Evolutionary conservation across 1,140 invertebrate species (phyloP).

Genomic region (Samia ricini): DNA sequence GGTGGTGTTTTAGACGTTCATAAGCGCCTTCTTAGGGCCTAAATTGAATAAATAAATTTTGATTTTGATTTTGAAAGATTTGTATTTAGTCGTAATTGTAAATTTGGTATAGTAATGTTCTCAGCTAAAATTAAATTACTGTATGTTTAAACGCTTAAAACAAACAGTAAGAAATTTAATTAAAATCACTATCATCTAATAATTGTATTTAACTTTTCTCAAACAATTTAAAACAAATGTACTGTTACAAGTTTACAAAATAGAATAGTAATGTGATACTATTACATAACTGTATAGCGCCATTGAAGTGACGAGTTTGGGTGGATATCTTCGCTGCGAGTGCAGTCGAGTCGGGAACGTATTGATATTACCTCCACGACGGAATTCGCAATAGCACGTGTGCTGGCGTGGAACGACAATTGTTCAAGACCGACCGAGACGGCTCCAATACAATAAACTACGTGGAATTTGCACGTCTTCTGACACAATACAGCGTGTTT

Average conservation of each 20-base stretch:
- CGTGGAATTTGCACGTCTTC: slow-evolving; percentile 15
- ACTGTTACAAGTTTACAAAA: background rate
- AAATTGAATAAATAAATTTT: too few relatives aligned
- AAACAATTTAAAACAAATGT: too few relatives aligned
- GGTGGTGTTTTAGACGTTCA: too few relatives aligned
- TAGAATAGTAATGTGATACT: background rate
- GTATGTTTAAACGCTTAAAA: too few relatives aligned
- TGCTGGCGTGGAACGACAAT: slow-evolving; percentile 21
- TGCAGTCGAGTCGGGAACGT: slow-evolving; percentile 18
- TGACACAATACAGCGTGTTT: slow-evolving; percentile 11
- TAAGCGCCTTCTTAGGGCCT: too few relatives aligned
- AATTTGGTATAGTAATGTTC: too few relatives aligned
- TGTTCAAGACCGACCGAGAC: slow-evolving; percentile 24
- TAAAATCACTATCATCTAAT: too few relatives aligned
- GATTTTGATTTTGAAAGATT: too few relatives aligned
- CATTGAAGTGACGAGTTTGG: slow-evolving; percentile 11
- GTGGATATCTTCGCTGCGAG: slow-evolving; percentile 13
- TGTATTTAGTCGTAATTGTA: too few relatives aligned
- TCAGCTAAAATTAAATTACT: too few relatives aligned
- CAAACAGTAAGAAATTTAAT: too few relatives aligned
- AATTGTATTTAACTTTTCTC: too few relatives aligned
- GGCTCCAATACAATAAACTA: slow-evolving; percentile 28
- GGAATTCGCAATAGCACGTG: slow-evolving; percentile 28
- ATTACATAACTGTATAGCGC: background rate
- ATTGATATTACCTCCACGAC: slow-evolving; percentile 25